These are phyloP conservation scores for Acanthosepion pharaonis DNA, from an alignment of 2,888 invertebrate genomes.

Conservation along the genomic window DNA sequence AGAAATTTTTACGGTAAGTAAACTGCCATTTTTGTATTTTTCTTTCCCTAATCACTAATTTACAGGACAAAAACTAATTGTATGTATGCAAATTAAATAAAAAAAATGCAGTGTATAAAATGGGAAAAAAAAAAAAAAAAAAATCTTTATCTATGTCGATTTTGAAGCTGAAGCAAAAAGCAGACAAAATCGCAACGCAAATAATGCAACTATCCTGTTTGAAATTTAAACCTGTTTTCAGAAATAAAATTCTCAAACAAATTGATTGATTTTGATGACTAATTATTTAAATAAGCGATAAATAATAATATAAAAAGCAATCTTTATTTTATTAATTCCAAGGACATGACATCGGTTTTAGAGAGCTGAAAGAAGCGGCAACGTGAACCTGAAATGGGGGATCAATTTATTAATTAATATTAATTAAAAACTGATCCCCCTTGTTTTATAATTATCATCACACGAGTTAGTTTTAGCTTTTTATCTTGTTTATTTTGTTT, in stretches of 20 bases:
- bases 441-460: not conserved
- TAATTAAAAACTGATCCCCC: not conserved
- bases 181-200: not conserved
- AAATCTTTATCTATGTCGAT: not conserved
- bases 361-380: not conserved
- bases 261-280: not conserved
- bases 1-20: constrained; percentile 14
- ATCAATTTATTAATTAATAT: not conserved
- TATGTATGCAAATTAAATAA: not conserved
- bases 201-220: not conserved
- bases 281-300: not conserved
- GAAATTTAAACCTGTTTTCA: not conserved
- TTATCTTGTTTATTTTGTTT: not conserved
- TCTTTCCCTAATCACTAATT: not conserved
- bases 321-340: not conserved
- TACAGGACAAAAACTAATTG: not conserved
- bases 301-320: not conserved
- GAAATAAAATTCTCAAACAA: not conserved
- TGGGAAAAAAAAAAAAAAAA: not conserved
- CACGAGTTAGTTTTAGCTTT: not conserved
- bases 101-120: not conserved
- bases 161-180: no score
- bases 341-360: not conserved
- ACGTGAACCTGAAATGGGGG: not conserved
- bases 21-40: not conserved